Evolutionary conservation across 2,113 vertebrate species (phyloP), one percentile per base, ranked within the genome.

Genomic region (Chauna torquata): DNA sequence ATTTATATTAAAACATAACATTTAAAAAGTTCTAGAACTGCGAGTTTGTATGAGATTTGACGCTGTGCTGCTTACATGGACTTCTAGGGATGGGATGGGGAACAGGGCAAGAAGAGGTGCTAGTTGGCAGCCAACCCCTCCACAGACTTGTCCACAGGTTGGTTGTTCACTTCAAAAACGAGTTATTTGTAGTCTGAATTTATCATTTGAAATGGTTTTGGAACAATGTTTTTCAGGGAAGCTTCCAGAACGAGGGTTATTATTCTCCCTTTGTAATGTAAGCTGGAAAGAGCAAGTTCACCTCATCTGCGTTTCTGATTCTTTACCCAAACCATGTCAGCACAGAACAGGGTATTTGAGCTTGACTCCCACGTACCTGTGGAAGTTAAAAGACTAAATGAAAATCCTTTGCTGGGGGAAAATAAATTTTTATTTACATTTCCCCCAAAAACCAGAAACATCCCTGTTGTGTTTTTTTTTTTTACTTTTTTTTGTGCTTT

Each of bases 341-440:
- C 97, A 98, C 97, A 98, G 97, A 98, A 98, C 97, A 98, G 98
- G 97, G 97, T 98, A 98, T 97, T 91, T 92, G 62, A 94, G 80
- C 90, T 97, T 57, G 47, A 96, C 91, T 98, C 93, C 98, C 95
- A 96, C 91, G 11, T 92, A 97, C 57, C 75, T 95, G 91, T 97
- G 97, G 84, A 97, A 98, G 88, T 98, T 96, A 90, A 93, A 98
- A 96, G 94, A 92, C 65, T 95, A 97, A 97, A 93, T 72, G 82
- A 95, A 96, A 90, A 96, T 96, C 91, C 54, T 89, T 93, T 94
- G 70, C 2, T 94, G 75, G 95, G 77, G 88, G 93, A 54, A 94
- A 94, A 96, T 55, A 94, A 93, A 58, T 96, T 96, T 88, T 94
- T 97, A 96, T 86, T 96, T 97, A 94, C 93, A 75, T 96, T 92